A percentile compares a stretch with the other conserved stretches of the same genome.
Evolutionary conservation across 1,140 invertebrate genomes (phyloP).

Genomic region (Brachionus asplanchnoidis): DNA sequence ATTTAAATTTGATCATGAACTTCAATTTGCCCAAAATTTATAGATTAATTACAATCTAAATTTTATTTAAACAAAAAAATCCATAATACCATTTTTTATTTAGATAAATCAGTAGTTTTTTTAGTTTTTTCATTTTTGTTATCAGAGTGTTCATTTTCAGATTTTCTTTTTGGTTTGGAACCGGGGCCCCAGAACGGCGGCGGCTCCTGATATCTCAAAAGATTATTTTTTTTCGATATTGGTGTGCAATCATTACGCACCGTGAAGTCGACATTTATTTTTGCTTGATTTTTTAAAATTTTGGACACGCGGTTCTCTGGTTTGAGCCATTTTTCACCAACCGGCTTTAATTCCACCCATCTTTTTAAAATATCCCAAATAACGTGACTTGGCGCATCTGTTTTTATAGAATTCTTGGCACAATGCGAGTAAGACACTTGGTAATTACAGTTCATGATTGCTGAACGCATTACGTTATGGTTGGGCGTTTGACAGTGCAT

Average conservation of each 20-base stretch:
- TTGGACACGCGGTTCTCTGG: neutral
- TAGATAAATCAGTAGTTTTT: neutral
- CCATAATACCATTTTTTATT: conserved; percentile 1
- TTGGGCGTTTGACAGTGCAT: conserved; percentile 61
- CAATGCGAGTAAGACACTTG: conserved; percentile 86
- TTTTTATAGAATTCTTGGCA: conserved; percentile 80
- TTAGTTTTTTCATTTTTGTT: neutral
- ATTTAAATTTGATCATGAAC: no score
- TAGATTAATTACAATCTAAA: conserved; percentile 35
- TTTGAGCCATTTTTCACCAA: conserved; percentile 18
- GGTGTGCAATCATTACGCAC: neutral
- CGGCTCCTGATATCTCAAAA: conserved; percentile 28
- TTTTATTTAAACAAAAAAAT: neutral
- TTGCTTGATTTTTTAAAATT: neutral
- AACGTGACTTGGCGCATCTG: conserved; percentile 75
- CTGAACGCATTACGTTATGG: conserved; percentile 72
- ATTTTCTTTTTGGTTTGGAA: conserved; percentile 17
- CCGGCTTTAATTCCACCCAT: conserved; percentile 34
- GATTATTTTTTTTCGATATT: conserved; percentile 21
- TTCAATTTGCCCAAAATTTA: no score
- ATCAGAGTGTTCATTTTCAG: neutral
- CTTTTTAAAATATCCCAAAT: conserved; percentile 67
- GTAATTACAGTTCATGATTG: conserved; percentile 85
- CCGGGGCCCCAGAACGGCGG: conserved; percentile 33
- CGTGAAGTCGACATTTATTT: conserved; percentile 28